phyloP scores from a whole-genome alignment of 2,113 vertebrate species.

The Cyphomyrus plagiostoma region DNA sequence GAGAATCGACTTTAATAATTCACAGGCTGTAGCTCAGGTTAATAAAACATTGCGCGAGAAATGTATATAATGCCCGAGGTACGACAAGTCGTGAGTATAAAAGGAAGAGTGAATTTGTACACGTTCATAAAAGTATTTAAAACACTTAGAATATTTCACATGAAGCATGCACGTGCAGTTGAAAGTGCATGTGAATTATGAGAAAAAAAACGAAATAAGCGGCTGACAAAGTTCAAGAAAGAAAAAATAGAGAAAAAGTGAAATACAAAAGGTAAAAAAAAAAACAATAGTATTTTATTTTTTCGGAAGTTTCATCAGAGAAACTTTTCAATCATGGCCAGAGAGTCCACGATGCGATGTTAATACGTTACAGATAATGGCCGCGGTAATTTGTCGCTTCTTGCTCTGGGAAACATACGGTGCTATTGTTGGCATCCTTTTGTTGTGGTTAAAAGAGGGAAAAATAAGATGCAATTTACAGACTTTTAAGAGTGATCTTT shows the following conservation, averaged over 20 bases:
- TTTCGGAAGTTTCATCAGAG: constrained; percentile 21
- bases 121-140: neutral
- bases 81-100: neutral
- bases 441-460: constrained; percentile 69
- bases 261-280: neutral
- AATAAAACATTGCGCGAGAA: neutral
- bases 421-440: constrained; percentile 63
- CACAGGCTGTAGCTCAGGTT: neutral
- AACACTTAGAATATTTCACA: neutral
- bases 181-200: neutral
- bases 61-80: neutral
- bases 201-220: neutral
- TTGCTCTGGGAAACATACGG: constrained; percentile 56
- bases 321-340: constrained; percentile 63
- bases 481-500: constrained; percentile 70
- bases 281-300: constrained; percentile 8
- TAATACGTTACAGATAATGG: constrained; percentile 63
- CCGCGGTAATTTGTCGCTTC: constrained; percentile 57
- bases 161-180: neutral
- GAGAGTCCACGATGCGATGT: constrained; percentile 41
- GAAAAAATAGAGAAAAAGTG: neutral
- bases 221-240: neutral
- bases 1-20: neutral
- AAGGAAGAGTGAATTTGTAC: neutral
- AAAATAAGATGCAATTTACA: constrained; percentile 75